Evolutionary conservation across 2,797 vertebrate species (phyloP).

Genomic region (Borostomias antarcticus): DNA sequence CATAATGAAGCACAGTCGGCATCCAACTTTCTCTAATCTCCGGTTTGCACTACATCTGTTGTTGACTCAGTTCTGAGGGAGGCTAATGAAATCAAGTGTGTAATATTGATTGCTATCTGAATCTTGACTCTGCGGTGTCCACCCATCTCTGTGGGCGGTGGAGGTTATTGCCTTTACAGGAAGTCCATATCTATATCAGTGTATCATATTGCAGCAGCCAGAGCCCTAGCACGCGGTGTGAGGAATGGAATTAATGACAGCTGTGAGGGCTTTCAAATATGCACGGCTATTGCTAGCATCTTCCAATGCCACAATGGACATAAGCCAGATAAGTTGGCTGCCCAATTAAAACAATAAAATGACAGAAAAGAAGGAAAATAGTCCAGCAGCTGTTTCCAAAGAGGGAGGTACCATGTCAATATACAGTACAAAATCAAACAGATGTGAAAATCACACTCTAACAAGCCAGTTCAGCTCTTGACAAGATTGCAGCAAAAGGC

Average conservation of each 20-base stretch:
- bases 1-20: slow-evolving; percentile 6
- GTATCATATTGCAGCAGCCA: slow-evolving; percentile 13
- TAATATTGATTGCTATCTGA: slow-evolving; percentile 37
- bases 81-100: slow-evolving; percentile 29
- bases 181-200: slow-evolving; percentile 24
- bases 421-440: slow-evolving; percentile 24
- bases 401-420: slow-evolving; percentile 13
- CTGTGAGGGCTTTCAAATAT: not conserved
- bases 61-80: slow-evolving; percentile 10
- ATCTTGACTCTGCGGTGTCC: slow-evolving; percentile 22
- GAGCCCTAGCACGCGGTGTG: not conserved
- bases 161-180: slow-evolving; percentile 47
- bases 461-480: slow-evolving; percentile 31
- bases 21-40: not conserved
- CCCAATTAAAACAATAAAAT: not conserved
- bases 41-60: not conserved
- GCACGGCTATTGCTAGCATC: not conserved
- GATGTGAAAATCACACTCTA: slow-evolving; percentile 15
- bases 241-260: not conserved
- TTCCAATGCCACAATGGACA: not conserved
- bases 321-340: not conserved
- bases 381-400: slow-evolving; percentile 25
- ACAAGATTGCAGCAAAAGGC: slow-evolving; percentile 7
- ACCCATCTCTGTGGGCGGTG: slow-evolving; percentile 17
- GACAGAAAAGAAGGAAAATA: not conserved